Evolutionary conservation across 1,140 invertebrate genomes (phyloP).

Genomic region (Tetragonula clypearis): DNA sequence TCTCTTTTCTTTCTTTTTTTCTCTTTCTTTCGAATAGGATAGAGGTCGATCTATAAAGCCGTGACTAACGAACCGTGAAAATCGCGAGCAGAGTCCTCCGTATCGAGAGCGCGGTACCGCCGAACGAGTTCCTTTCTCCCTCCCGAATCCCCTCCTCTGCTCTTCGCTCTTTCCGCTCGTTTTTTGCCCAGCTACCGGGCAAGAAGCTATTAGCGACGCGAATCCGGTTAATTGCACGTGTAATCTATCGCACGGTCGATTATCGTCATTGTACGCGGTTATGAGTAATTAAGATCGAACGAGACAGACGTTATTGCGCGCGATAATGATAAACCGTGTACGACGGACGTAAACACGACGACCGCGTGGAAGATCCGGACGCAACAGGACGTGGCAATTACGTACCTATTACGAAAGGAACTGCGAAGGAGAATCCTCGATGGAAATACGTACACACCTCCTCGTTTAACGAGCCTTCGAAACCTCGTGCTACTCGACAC

Average conservation of each 20-base stretch:
- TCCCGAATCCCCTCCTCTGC: neutral
- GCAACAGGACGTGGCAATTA: too few relatives aligned
- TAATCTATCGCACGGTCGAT: conserved; percentile 25
- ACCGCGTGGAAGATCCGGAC: neutral
- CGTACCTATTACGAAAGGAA: neutral
- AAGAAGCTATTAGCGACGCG: conserved; percentile 24
- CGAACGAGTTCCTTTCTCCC: neutral
- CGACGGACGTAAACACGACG: conserved; percentile 3
- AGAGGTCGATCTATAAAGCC: conserved; percentile 58
- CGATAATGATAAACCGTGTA: conserved; percentile 25
- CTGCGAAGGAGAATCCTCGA: neutral
- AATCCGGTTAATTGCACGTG: conserved; percentile 36
- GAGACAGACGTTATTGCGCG: neutral
- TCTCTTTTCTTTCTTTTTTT: neutral
- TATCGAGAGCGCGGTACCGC: neutral
- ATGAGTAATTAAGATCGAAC: conserved; percentile 22
- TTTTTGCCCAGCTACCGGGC: neutral
- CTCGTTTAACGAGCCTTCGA: conserved; percentile 21
- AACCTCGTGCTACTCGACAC: neutral
- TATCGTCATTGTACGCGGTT: conserved; percentile 20
- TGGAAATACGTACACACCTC: neutral
- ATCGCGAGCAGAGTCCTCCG: conserved; percentile 56
- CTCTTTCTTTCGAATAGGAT: neutral
- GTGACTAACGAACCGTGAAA: conserved; percentile 71
- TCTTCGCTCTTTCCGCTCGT: too few relatives aligned